Evolutionary conservation across 2,113 vertebrate species (phyloP).

Genomic region (Lepisosteus osseus): DNA sequence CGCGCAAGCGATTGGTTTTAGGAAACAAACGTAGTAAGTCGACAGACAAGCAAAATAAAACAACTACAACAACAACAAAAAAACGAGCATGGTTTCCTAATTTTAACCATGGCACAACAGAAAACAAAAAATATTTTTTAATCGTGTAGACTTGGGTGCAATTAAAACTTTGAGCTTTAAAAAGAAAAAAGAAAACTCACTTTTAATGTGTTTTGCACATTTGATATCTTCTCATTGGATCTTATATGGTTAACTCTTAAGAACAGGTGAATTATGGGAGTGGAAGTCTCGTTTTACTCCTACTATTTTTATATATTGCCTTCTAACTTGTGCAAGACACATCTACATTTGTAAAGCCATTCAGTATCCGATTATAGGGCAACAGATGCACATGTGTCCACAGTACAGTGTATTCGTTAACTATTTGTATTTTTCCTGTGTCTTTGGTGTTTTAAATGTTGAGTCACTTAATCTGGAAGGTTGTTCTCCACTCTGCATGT

Average conservation of each 20-base stretch:
- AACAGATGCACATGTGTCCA: conserved; percentile 88
- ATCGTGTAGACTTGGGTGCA: conserved; percentile 94
- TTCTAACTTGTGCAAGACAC: conserved; percentile 98
- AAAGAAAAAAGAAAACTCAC: conserved; percentile 73
- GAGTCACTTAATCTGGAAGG: conserved; percentile 82
- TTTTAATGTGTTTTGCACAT: conserved; percentile 99
- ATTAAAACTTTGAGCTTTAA: conserved; percentile 98
- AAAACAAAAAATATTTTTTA: conserved; percentile 91
- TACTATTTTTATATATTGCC: conserved; percentile 99
- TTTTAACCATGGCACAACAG: conserved; percentile 94
- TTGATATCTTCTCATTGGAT: conserved; percentile 97
- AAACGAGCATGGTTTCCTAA: conserved; percentile 77
- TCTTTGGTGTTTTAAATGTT: conserved; percentile 86
- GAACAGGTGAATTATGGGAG: conserved; percentile 93
- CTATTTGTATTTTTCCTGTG: conserved; percentile 80
- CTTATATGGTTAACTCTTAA: conserved; percentile 88
- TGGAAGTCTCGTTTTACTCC: conserved; percentile 83
- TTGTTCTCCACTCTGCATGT: conserved; percentile 97
- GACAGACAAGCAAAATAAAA: too few species aligned
- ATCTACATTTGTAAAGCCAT: conserved; percentile 96
- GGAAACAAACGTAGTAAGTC: conserved; percentile 32
- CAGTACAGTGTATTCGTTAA: conserved; percentile 82
- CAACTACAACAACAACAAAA: conserved; percentile 29
- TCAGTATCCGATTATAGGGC: conserved; percentile 88
- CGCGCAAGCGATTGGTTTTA: conserved; percentile 46